These are phyloP conservation scores for Rhagologus leucostigma DNA, from an alignment of 2,113 vertebrate species.

Conservation along the genomic window DNA sequence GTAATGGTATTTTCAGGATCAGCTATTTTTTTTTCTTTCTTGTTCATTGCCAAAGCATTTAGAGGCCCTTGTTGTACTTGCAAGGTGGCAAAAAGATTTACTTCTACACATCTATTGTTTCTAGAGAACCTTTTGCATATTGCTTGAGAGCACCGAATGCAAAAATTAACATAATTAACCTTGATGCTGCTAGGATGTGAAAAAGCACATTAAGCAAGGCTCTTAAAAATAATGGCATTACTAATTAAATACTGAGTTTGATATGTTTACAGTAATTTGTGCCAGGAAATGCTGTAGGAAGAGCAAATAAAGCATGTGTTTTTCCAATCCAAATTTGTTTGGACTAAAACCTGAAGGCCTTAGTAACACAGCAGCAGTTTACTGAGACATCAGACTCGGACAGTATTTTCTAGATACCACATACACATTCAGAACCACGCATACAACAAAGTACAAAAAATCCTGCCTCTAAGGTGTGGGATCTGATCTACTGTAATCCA, in stretches of 20 bases:
- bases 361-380: not conserved
- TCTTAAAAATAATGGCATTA: not conserved
- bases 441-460: not conserved
- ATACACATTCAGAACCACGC: not conserved
- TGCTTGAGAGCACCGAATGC: not conserved
- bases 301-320: not conserved
- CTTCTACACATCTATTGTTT: conserved; percentile 30
- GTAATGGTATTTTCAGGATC: conserved; percentile 72
- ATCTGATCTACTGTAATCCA: not conserved
- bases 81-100: conserved; percentile 54
- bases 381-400: not conserved
- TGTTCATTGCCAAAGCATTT: conserved; percentile 66
- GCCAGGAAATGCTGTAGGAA: not conserved
- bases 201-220: not conserved
- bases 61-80: conserved; percentile 55
- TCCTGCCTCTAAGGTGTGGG: not conserved
- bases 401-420: not conserved
- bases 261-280: not conserved
- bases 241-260: conserved; percentile 22
- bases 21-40: conserved; percentile 41
- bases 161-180: conserved; percentile 50
- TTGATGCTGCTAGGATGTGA: not conserved
- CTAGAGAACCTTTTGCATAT: conserved; percentile 27
- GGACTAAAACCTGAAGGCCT: not conserved
- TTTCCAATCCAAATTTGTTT: not conserved